A percentile compares a stretch with the other conserved stretches of the same genome.
Evolutionary conservation across 2,113 vertebrate species (phyloP).

Genomic region (Apodemus sylvaticus): DNA sequence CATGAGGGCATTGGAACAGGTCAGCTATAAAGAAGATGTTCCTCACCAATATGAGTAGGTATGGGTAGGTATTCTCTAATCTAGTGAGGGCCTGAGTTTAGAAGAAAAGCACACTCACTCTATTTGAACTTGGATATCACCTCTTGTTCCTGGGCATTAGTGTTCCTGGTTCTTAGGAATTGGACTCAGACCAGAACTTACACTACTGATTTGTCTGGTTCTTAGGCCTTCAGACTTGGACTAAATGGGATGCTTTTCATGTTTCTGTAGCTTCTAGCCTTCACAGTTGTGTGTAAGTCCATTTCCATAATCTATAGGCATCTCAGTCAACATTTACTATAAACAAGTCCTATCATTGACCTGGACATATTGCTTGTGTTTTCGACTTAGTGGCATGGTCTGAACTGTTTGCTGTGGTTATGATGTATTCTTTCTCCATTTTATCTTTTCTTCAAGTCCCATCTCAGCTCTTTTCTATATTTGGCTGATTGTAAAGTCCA

Average conservation of each 20-base stretch:
- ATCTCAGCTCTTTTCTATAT: background rate
- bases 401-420: background rate
- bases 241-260: background rate
- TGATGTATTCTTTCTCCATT: background rate
- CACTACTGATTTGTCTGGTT: background rate
- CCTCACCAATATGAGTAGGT: background rate
- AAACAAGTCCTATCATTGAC: background rate
- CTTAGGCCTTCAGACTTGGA: background rate
- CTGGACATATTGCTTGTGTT: background rate
- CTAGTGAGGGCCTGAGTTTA: background rate
- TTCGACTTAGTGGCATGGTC: background rate
- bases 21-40: background rate
- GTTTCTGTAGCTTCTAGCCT: background rate
- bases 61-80: background rate
- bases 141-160: background rate
- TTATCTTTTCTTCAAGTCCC: background rate
- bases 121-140: background rate
- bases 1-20: background rate
- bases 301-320: background rate
- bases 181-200: background rate
- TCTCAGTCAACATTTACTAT: background rate
- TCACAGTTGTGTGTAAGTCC: background rate
- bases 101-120: background rate
- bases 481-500: background rate
- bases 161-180: background rate